Percentiles rank a stretch among this genome's conserved stretches.
These are phyloP conservation scores for Calonectris borealis DNA, from an alignment of 2,113 vertebrate genomes.

Conservation along the genomic window DNA sequence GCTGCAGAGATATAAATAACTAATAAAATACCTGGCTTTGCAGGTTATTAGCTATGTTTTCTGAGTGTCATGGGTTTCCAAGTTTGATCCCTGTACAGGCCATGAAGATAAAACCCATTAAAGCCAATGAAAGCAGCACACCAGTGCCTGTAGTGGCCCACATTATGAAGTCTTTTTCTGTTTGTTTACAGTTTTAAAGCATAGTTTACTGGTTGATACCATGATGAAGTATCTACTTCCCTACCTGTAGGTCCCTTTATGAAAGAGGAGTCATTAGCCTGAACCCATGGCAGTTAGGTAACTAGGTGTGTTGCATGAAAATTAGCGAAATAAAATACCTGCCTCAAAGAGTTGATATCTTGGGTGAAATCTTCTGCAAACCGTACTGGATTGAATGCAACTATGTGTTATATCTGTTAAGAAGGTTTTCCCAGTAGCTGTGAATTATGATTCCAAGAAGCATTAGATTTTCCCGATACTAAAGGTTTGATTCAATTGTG, in stretches of 20 bases:
- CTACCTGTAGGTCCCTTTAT: neutral
- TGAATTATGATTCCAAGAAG: neutral
- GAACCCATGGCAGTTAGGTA: neutral
- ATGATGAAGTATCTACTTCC: neutral
- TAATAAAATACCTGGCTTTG: neutral
- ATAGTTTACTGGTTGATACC: neutral
- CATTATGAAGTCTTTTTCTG: neutral
- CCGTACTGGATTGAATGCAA: neutral
- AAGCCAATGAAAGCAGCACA: neutral
- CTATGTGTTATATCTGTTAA: neutral
- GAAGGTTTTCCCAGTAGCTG: neutral
- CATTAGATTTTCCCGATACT: neutral
- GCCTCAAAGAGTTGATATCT: neutral
- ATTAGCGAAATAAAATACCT: neutral
- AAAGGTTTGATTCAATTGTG: neutral
- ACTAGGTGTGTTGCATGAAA: neutral
- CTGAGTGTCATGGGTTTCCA: neutral
- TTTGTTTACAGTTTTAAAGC: neutral
- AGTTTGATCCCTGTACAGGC: neutral
- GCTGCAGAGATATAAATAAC: neutral
- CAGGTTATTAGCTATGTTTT: neutral
- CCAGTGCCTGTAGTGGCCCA: neutral
- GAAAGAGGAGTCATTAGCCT: neutral
- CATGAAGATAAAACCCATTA: neutral
- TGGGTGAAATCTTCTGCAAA: neutral